These are phyloP conservation scores for Buphagus erythrorhynchus DNA, from an alignment of 2,797 vertebrate species.

Conservation along the genomic window DNA sequence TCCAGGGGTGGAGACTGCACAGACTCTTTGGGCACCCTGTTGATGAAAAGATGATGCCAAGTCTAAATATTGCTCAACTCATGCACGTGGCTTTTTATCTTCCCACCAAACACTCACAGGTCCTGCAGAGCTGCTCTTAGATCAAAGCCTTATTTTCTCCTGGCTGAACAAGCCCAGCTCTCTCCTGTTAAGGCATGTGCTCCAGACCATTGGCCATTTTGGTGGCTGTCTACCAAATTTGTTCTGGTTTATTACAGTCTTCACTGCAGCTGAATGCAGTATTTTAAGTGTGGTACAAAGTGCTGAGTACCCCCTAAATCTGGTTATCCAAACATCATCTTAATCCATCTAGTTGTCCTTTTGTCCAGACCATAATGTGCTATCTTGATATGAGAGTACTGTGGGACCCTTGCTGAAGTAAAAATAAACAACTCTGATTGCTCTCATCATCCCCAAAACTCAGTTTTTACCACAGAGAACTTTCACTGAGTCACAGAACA, in stretches of 20 bases:
- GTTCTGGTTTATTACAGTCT: not conserved
- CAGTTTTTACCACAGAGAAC: not conserved
- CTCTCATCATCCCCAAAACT: not conserved
- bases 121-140: not conserved
- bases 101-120: not conserved
- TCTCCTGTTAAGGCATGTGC: not conserved
- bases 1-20: not conserved
- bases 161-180: not conserved
- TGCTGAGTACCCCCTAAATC: not conserved
- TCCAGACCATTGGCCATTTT: not conserved
- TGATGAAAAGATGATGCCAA: not conserved
- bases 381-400: not conserved
- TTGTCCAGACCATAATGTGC: not conserved
- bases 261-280: not conserved
- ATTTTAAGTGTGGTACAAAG: not conserved
- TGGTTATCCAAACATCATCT: not conserved
- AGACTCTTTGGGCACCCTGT: not conserved
- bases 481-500: rapidly evolving
- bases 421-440: not conserved
- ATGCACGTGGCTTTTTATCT: not conserved
- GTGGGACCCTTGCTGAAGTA: not conserved
- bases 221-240: not conserved
- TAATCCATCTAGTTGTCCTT: not conserved
- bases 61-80: not conserved
- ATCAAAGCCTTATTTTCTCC: not conserved